Evolutionary conservation across 2,113 vertebrate species (phyloP).

Genomic region (Odobenus rosmarus): DNA sequence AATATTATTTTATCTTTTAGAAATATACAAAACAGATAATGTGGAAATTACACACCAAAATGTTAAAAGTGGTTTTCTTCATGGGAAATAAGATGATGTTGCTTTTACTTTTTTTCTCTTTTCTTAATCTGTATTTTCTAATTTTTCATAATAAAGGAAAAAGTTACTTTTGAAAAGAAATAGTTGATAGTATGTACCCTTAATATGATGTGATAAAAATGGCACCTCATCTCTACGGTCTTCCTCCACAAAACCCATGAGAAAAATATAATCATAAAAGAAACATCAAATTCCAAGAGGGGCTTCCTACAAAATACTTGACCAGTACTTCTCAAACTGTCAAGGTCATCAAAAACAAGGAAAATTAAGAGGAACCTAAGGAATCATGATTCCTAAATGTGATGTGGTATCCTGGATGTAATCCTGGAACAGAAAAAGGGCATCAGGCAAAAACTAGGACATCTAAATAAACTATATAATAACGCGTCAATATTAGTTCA

Average conservation of each 20-base stretch:
- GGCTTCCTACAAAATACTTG: not conserved
- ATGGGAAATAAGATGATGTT: not conserved
- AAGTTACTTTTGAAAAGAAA: not conserved
- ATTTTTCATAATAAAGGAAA: not conserved
- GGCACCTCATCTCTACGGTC: not conserved
- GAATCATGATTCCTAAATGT: not conserved
- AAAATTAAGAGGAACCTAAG: not conserved
- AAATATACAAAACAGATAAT: conserved; percentile 28
- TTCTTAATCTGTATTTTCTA: not conserved
- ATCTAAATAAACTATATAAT: not conserved
- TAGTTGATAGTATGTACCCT: not conserved
- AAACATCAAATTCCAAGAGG: not conserved
- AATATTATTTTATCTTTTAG: conserved; percentile 14
- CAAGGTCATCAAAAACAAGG: not conserved
- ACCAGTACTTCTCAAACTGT: not conserved
- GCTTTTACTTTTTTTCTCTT: conserved; percentile 15
- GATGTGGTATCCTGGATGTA: not conserved
- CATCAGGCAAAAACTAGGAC: not conserved
- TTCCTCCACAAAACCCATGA: not conserved
- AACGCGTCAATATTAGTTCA: not conserved
- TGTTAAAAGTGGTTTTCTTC: conserved; percentile 18
- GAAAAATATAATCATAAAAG: not conserved
- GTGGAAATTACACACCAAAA: conserved; percentile 26
- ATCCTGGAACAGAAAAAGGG: not conserved
- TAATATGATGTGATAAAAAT: not conserved